Conservation (phyloP, 64 coral and sea anemone genomes). For the Pocillopora verrucosa region DNA sequence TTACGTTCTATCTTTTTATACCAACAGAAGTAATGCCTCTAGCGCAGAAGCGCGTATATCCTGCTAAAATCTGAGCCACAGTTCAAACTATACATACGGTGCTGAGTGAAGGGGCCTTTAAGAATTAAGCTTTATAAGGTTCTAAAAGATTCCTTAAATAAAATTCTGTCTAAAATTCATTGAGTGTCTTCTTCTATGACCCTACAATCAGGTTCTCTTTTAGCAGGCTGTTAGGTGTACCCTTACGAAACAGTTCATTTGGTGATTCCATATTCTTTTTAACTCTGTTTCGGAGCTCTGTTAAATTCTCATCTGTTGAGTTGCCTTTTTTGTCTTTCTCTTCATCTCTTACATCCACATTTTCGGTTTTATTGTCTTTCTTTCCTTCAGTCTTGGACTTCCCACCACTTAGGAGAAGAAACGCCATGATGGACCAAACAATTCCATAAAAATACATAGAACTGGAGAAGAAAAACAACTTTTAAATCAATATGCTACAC, state of each 20-base stretch:
- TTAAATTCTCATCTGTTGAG: neutral
- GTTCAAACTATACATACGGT: too few species aligned
- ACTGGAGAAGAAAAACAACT: constrained; percentile 1
- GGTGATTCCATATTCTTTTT: neutral
- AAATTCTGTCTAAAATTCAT: neutral
- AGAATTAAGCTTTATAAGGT: neutral
- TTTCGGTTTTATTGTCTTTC: neutral
- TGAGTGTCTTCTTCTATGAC: neutral
- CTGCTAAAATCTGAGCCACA: too few species aligned
- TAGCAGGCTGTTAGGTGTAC: neutral
- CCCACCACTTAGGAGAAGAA: neutral
- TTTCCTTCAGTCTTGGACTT: neutral
- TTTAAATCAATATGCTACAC: too few species aligned
- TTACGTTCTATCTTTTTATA: too few species aligned
- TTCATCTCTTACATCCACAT: neutral
- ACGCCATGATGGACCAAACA: constrained; percentile 4
- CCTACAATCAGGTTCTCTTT: neutral
- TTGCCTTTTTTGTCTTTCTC: neutral
- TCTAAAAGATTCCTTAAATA: neutral
- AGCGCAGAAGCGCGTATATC: too few species aligned
- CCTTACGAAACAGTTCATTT: neutral
- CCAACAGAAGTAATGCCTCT: too few species aligned
- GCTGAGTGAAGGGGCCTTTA: too few species aligned
- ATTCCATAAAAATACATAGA: constrained; percentile 23
- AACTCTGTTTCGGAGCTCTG: constrained; percentile 1